These are phyloP conservation scores for Prinia subflava DNA, from an alignment of 2,113 vertebrate genomes.

Conservation along the genomic window DNA sequence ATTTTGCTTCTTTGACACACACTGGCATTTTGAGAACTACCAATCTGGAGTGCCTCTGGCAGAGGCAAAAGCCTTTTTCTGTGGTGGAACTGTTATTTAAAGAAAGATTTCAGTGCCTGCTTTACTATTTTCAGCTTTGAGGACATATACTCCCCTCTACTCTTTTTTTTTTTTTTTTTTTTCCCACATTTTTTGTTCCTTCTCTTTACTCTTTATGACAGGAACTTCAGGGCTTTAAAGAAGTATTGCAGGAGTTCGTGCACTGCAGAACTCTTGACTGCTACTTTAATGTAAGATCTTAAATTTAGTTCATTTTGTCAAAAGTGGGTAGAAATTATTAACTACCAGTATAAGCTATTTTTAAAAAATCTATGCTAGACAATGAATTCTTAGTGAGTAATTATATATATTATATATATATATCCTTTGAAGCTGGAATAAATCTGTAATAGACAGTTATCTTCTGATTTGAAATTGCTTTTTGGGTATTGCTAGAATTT, in stretches of 20 bases:
- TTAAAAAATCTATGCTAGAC: background rate
- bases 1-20: background rate
- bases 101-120: background rate
- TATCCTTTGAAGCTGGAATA: background rate
- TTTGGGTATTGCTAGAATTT: background rate
- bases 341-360: background rate
- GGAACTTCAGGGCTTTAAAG: background rate
- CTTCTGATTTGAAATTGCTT: constrained; percentile 7
- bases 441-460: background rate
- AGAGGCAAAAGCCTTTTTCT: background rate
- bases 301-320: background rate
- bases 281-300: background rate
- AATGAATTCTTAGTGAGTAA: background rate
- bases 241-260: background rate
- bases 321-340: background rate
- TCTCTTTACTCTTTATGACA: background rate
- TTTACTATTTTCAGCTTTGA: background rate
- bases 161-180: accelerated
- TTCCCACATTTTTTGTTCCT: background rate
- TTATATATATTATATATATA: background rate
- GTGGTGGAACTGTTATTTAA: background rate
- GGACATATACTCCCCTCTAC: accelerated
- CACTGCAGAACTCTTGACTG: background rate
- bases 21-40: background rate
- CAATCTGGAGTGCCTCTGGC: background rate